phyloP scores from a whole-genome alignment of 2,888 invertebrate species.

The Dorcus hopei region DNA sequence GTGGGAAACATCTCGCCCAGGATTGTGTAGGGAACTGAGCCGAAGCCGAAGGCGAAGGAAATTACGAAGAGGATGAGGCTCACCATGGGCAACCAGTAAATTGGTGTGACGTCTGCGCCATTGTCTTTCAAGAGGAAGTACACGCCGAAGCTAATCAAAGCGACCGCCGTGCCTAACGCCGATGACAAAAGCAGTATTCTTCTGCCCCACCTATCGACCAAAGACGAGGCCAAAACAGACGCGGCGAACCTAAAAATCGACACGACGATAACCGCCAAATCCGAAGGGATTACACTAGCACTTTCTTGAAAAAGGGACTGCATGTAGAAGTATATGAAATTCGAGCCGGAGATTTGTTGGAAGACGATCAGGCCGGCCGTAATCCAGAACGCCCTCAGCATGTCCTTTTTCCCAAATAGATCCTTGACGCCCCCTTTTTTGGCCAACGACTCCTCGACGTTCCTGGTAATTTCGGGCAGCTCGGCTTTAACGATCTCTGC shows the following conservation, averaged over 20 bases:
- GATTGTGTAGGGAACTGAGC: constrained; percentile 75
- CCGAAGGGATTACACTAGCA: constrained; percentile 49
- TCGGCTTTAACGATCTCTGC: constrained; percentile 60
- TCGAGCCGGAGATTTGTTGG: constrained; percentile 59
- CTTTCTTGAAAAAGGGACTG: constrained; percentile 62
- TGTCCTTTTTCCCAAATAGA: constrained; percentile 36
- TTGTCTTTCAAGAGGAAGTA: constrained; percentile 66
- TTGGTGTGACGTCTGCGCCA: constrained; percentile 49
- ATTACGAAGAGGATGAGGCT: constrained; percentile 69
- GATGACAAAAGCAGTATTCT: constrained; percentile 68
- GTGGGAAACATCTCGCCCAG: constrained; percentile 77
- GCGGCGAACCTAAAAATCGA: constrained; percentile 70
- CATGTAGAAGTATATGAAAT: constrained; percentile 74
- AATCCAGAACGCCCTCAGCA: constrained; percentile 45
- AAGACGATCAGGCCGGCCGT: constrained; percentile 38
- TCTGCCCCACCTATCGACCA: constrained; percentile 75
- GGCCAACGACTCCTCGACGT: constrained; percentile 38
- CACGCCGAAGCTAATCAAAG: constrained; percentile 65
- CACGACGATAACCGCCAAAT: constrained; percentile 71
- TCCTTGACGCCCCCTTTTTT: constrained; percentile 37
- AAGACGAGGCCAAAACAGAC: constrained; percentile 64
- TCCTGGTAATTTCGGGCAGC: constrained; percentile 45
- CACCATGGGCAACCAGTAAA: constrained; percentile 71
- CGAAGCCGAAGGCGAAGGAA: constrained; percentile 70
- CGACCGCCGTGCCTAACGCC: constrained; percentile 60